A percentile compares a stretch with the other conserved stretches of the same genome.
Evolutionary conservation across 2,888 invertebrate genomes (phyloP).

Genomic region (Lydus trimaculatus): DNA sequence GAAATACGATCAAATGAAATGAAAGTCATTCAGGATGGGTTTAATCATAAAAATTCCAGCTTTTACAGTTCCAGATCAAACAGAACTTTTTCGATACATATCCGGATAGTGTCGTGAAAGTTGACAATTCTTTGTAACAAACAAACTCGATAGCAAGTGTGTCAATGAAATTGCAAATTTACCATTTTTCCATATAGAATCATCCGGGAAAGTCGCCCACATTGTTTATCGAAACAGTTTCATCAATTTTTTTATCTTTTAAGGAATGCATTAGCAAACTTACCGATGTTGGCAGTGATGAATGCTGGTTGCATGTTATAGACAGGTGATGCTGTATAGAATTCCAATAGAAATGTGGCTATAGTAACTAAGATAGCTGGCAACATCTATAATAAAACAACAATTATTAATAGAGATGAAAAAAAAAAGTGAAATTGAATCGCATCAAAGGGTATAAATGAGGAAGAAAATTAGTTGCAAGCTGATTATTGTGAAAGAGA

Average conservation of each 20-base stretch:
- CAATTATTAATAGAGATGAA: conserved; percentile 13
- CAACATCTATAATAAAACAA: conserved; percentile 57
- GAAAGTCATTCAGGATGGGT: not conserved
- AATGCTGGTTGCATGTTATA: conserved; percentile 61
- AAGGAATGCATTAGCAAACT: conserved; percentile 8
- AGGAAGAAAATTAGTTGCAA: conserved; percentile 12
- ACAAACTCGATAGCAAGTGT: not conserved
- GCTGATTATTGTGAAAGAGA: conserved; percentile 13
- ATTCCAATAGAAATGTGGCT: conserved; percentile 54
- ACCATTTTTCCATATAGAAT: not conserved
- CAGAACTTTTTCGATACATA: not conserved
- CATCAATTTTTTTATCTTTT: not conserved
- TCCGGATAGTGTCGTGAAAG: not conserved
- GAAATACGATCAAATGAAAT: not conserved
- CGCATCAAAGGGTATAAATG: conserved; percentile 17
- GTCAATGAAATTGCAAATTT: conserved; percentile 4
- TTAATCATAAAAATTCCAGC: not conserved
- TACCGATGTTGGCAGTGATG: conserved; percentile 60
- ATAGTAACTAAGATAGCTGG: conserved; percentile 56
- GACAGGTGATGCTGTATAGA: conserved; percentile 56
- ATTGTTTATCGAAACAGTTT: not conserved
- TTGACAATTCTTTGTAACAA: not conserved
- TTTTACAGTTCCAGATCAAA: not conserved
- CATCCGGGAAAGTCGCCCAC: conserved; percentile 1
- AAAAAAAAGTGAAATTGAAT: conserved; percentile 27